Evolutionary conservation across 2,113 vertebrate species (phyloP).

Genomic region (Vulpes lagopus): DNA sequence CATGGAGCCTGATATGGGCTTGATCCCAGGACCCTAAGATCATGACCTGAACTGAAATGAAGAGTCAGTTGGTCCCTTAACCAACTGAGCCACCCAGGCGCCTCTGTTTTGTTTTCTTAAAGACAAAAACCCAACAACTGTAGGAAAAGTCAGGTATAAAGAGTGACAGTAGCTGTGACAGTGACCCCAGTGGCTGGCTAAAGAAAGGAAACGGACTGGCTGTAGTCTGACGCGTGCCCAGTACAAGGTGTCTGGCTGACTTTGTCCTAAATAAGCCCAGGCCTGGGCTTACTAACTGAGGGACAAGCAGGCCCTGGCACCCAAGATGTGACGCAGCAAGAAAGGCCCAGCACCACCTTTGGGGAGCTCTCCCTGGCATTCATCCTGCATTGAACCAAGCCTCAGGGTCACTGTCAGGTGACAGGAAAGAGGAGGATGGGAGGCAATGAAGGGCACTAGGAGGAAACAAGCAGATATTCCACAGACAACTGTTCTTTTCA

Average conservation of each 20-base stretch:
- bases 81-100: background rate
- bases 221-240: no score
- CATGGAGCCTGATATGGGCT: background rate
- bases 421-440: background rate
- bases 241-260: no score
- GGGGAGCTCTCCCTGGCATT: background rate
- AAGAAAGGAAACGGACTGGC: no score
- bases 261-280: no score
- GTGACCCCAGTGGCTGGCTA: no score
- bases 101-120: background rate
- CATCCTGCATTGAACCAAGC: background rate
- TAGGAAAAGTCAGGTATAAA: background rate
- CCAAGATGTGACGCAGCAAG: background rate
- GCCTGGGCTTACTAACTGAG: background rate
- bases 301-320: background rate
- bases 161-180: background rate
- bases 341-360: background rate
- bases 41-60: background rate
- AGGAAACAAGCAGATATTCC: background rate
- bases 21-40: background rate
- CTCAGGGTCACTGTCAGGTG: background rate
- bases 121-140: background rate
- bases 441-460: background rate
- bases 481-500: background rate
- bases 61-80: background rate